A percentile compares a stretch with the other conserved stretches of the same genome.
Evolutionary conservation across 1,140 invertebrate genomes (phyloP).

Genomic region (Ceratosolen solmsi): DNA sequence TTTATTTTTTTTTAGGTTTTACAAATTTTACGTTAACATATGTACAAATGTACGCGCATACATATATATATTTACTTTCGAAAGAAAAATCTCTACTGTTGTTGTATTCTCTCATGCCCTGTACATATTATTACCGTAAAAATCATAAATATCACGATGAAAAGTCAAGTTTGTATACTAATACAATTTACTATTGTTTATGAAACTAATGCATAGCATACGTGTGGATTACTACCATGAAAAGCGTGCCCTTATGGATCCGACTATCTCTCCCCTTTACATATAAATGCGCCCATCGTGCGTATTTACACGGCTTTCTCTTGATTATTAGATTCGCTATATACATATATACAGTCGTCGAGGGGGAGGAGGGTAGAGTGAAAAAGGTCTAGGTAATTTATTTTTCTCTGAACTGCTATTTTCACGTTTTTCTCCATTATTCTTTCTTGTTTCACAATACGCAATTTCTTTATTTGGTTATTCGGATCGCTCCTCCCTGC

Average conservation of each 20-base stretch:
- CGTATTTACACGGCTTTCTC: background rate
- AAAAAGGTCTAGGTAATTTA: background rate
- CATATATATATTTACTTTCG: too few species aligned
- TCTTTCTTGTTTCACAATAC: background rate
- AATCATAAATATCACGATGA: background rate
- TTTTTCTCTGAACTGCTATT: background rate
- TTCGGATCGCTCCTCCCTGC: background rate
- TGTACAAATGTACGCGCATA: too few species aligned
- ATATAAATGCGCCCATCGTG: background rate
- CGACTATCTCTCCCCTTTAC: background rate
- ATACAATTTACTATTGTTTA: background rate
- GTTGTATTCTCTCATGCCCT: background rate
- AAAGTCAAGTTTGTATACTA: background rate
- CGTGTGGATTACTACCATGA: background rate
- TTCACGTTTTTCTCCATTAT: background rate
- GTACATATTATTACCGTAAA: background rate
- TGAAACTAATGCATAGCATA: background rate
- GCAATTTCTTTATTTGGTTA: background rate
- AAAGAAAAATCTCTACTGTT: background rate
- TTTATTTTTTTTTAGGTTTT: too few species aligned
- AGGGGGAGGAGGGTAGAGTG: background rate
- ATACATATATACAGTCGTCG: background rate
- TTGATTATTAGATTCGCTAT: background rate
- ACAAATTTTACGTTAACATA: too few species aligned
- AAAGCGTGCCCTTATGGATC: background rate